phyloP scores from a whole-genome alignment of 2,113 vertebrate species.

The Aegotheles bennettii region DNA sequence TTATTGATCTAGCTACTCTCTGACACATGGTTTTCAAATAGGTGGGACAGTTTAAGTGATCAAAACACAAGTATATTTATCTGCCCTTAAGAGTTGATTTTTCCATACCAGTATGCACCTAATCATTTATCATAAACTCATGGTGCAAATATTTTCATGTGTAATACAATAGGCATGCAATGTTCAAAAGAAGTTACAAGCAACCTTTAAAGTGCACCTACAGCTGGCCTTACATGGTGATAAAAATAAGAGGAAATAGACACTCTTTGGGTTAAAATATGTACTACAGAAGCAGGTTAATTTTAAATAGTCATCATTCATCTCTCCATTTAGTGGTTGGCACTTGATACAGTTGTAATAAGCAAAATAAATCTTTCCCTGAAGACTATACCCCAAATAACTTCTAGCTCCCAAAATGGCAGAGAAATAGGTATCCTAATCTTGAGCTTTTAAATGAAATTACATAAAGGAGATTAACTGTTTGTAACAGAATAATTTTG shows the following conservation, averaged over 20 bases:
- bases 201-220: not conserved
- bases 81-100: not conserved
- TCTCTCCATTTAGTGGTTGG: not conserved
- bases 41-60: not conserved
- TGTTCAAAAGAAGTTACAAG: not conserved
- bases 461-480: constrained; percentile 33
- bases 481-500: constrained; percentile 23
- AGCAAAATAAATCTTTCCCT: not conserved
- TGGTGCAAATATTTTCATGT: not conserved
- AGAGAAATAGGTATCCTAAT: not conserved
- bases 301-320: not conserved
- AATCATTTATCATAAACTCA: not conserved
- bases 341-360: not conserved
- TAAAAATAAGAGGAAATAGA: not conserved
- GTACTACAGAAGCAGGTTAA: not conserved
- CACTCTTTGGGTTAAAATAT: not conserved
- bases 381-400: not conserved
- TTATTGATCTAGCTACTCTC: not conserved
- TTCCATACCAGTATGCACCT: not conserved
- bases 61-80: not conserved
- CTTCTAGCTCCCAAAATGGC: not conserved
- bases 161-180: not conserved
- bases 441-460: not conserved
- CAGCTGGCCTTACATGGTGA: not conserved
- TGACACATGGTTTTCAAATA: not conserved